phyloP scores from a whole-genome alignment of 2,888 invertebrate genomes.

The Sarcophaga subvicina region DNA sequence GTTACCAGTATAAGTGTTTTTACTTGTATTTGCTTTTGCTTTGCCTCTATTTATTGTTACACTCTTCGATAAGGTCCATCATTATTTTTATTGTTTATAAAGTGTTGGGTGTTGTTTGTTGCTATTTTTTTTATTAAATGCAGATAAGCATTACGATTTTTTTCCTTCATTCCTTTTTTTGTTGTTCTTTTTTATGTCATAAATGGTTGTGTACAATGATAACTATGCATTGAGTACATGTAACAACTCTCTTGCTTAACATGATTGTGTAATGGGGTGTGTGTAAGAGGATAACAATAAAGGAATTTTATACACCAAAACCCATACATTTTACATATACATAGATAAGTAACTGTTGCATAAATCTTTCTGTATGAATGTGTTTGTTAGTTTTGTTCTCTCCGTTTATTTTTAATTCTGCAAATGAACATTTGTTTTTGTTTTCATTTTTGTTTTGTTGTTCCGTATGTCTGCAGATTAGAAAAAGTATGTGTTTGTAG shows the following conservation, averaged over 20 bases:
- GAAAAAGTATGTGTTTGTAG: neutral
- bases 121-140: neutral
- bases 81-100: slow-evolving; percentile 46
- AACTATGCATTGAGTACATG: too few species aligned
- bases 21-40: slow-evolving; percentile 1
- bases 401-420: neutral
- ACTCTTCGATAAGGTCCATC: slow-evolving; percentile 42
- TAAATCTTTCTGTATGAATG: slow-evolving; percentile 26
- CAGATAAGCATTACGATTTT: slow-evolving; percentile 32
- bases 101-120: slow-evolving; percentile 36
- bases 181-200: too few species aligned
- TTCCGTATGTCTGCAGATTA: neutral
- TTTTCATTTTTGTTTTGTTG: neutral
- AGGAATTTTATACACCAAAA: neutral
- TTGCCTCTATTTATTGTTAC: too few species aligned
- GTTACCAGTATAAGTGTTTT: slow-evolving; percentile 42
- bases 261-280: neutral
- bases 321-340: too few species aligned
- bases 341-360: slow-evolving; percentile 37
- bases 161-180: too few species aligned
- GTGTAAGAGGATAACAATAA: neutral
- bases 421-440: neutral
- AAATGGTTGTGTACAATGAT: too few species aligned
- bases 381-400: slow-evolving; percentile 4
- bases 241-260: neutral